Evolutionary conservation across 2,797 vertebrate species (phyloP), one percentile per base, ranked within the genome.

Genomic region (Manis crassicaudata): DNA sequence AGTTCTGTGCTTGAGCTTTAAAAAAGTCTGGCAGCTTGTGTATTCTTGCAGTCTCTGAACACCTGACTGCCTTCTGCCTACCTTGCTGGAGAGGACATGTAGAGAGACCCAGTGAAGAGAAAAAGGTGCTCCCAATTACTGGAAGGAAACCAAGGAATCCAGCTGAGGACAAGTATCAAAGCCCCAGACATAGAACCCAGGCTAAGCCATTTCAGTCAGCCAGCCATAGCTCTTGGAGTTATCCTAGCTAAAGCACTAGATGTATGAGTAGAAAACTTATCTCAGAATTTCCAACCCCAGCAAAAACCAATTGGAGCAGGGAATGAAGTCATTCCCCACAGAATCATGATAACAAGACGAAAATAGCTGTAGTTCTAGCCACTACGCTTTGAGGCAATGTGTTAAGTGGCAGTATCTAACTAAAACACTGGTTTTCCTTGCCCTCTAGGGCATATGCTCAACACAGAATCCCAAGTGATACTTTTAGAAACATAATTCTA

Each of bases 401-500:
- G 54, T 58, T 54, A 90, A 37, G 68, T 2, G 52, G 60, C n/a
- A 88, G 9, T n/a, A 54, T 0, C 46, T 2, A 93, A 72, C 6
- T 2, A 54, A 85, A 88, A 67, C 46, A 70, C 0, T 4, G 6
- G 18, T n/a, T 86, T 70, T 62, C n/a, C 80, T 86, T 88, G 23
- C 12, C 35, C 5, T 79, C n/a, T 13, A 40, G 2, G 23, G 5
- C 5, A 0, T 37, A 65, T 29, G 60, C 50, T 88, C 72, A 75
- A 75, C 18, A 65, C 21, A 86, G 21, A 76, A 92, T 54, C 32
- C 46, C 62, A 43, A 46, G 12, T 23, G 7, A 52, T 67, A 95
- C 23, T 95, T 82, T 85, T 60, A 85, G 84, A 95, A 96, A 84
- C 6, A 23, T 16, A 90, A 35, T 32, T 75, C 37, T 86, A 86